Evolutionary conservation across 2,797 vertebrate genomes (phyloP).

Genomic region (Silurus aristotelis): DNA sequence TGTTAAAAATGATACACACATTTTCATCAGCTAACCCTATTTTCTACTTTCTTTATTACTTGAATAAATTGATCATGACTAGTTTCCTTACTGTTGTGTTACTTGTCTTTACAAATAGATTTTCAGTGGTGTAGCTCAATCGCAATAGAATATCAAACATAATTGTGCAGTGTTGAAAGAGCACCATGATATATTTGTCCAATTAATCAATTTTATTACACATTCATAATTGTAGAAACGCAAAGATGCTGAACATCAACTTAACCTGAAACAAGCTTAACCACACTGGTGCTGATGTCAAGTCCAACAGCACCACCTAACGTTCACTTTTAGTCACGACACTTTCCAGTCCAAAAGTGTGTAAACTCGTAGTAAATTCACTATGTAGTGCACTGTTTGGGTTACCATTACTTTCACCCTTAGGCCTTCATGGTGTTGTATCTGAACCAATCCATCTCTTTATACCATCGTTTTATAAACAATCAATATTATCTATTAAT

Average conservation of each 20-base stretch:
- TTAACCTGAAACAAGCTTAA: neutral
- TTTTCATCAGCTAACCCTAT: neutral
- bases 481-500: too few relatives aligned
- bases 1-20: neutral
- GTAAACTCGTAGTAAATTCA: neutral
- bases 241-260: neutral
- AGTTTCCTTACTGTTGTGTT: neutral
- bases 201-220: neutral
- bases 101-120: neutral
- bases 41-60: neutral
- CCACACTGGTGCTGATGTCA: too few relatives aligned
- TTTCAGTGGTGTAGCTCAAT: neutral
- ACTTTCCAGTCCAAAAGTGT: neutral
- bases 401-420: neutral
- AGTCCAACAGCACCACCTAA: slow-evolving; percentile 14
- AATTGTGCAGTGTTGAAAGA: neutral
- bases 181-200: neutral
- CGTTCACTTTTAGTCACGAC: slow-evolving; percentile 2
- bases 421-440: too few relatives aligned
- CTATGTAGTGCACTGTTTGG: neutral
- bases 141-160: neutral
- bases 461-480: too few relatives aligned
- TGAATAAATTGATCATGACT: neutral
- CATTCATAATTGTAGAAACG: neutral
- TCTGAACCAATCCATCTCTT: too few relatives aligned